A percentile compares a stretch with the other conserved stretches of the same genome.
phyloP scores from a whole-genome alignment of 2,113 vertebrate species.

The Nematolebias whitei region DNA sequence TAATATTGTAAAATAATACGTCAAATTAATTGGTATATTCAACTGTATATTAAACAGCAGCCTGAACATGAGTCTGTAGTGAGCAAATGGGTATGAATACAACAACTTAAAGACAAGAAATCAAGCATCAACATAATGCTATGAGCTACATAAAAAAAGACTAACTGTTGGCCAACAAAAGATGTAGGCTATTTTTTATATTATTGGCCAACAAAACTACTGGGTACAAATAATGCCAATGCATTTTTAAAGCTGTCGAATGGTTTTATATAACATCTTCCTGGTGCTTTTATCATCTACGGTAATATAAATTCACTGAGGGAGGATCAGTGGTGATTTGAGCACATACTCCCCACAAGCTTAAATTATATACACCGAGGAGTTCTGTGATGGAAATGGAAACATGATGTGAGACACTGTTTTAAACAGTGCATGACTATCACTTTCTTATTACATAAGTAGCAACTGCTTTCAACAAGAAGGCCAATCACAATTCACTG shows the following conservation, averaged over 20 bases:
- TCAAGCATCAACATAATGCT: too few species aligned
- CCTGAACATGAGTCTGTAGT: too few species aligned
- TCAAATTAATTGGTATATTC: too few species aligned
- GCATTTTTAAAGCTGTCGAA: not conserved
- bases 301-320: constrained; percentile 16
- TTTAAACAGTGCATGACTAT: constrained; percentile 7
- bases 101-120: too few species aligned
- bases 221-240: too few species aligned
- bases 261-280: not conserved
- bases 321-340: constrained; percentile 12
- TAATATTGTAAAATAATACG: too few species aligned
- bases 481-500: constrained; percentile 48
- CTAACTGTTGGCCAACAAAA: too few species aligned
- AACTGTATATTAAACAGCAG: too few species aligned
- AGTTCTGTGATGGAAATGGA: constrained; percentile 26
- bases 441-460: constrained; percentile 13
- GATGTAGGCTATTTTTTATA: too few species aligned
- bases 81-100: too few species aligned
- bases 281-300: constrained; percentile 21
- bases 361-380: constrained; percentile 10
- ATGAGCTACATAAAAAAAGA: too few species aligned
- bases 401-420: constrained; percentile 17
- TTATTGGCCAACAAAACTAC: too few species aligned
- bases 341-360: constrained; percentile 16
- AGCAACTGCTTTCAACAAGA: constrained; percentile 1